A percentile compares a stretch with the other conserved stretches of the same genome.
These are phyloP conservation scores for Etheostoma spectabile DNA, from an alignment of 2,113 vertebrate species.

Conservation along the genomic window DNA sequence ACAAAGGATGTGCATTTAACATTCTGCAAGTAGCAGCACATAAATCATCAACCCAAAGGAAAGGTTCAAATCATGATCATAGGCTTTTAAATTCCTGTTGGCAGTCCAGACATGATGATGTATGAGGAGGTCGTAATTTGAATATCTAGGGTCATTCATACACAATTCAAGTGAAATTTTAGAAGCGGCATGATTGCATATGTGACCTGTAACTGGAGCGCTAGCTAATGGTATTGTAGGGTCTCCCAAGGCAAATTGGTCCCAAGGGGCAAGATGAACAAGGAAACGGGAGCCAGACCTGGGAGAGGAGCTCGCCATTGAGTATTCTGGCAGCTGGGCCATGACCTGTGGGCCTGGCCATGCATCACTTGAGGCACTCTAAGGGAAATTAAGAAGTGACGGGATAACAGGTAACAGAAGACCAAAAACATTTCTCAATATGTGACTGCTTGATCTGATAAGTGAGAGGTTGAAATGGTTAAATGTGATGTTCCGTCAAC, in stretches of 20 bases:
- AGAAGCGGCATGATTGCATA: background rate
- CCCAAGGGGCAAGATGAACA: too few species aligned
- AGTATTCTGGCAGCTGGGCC: too few species aligned
- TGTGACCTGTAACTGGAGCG: background rate
- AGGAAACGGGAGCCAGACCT: background rate
- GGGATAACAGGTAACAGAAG: too few species aligned
- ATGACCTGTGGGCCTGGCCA: too few species aligned
- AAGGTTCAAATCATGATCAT: background rate
- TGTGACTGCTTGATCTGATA: background rate
- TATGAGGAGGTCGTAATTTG: background rate
- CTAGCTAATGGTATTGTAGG: background rate
- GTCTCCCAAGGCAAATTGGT: too few species aligned
- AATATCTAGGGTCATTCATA: background rate
- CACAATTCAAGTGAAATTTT: background rate
- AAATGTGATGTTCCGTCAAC: background rate
- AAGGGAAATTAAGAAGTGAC: too few species aligned
- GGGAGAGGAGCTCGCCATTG: too few species aligned
- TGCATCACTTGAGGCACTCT: too few species aligned
- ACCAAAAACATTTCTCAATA: too few species aligned
- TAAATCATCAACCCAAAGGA: background rate
- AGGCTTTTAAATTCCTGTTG: background rate
- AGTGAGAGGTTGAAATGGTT: too few species aligned
- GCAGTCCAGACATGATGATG: background rate
- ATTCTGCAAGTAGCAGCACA: background rate
- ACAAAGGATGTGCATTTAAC: background rate